phyloP scores from a whole-genome alignment of 2,113 vertebrate species.

The Chlamydotis undulata region DNA sequence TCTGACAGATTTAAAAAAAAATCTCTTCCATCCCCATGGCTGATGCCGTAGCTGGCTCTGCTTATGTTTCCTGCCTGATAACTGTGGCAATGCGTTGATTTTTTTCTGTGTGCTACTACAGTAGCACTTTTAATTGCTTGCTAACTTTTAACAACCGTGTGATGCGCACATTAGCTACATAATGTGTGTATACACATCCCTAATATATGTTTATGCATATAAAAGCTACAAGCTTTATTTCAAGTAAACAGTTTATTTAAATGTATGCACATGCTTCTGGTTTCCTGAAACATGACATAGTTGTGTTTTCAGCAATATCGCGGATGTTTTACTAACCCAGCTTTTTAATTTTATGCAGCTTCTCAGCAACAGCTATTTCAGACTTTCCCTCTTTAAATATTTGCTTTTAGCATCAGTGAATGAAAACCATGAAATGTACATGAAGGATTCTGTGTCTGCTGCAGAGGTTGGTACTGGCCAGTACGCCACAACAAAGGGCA shows the following conservation, averaged over 20 bases:
- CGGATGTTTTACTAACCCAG: constrained; percentile 51
- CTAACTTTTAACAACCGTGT: constrained; percentile 18
- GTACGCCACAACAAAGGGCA: constrained; percentile 88
- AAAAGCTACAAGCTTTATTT: constrained; percentile 31
- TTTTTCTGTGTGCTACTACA: constrained; percentile 20
- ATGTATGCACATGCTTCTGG: constrained; percentile 24
- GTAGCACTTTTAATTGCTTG: constrained; percentile 23
- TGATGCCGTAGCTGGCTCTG: constrained; percentile 27
- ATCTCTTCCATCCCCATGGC: background rate
- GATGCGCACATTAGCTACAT: constrained; percentile 16
- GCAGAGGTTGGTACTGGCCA: constrained; percentile 93
- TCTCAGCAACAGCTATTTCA: constrained; percentile 61
- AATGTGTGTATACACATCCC: constrained; percentile 4
- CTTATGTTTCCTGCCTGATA: constrained; percentile 33
- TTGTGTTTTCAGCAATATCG: constrained; percentile 3
- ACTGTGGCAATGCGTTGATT: background rate
- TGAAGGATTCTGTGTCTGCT: constrained; percentile 89
- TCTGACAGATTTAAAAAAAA: background rate
- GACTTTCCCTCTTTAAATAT: constrained; percentile 75
- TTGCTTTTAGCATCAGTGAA: constrained; percentile 90
- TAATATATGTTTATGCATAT: background rate
- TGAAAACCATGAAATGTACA: constrained; percentile 93
- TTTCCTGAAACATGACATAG: constrained; percentile 17
- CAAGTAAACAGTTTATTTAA: constrained; percentile 31
- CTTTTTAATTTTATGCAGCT: constrained; percentile 55